Evolutionary conservation across 2,797 vertebrate genomes (phyloP), one percentile per base, ranked within the genome.

Genomic region (Nannoperca obscura): DNA sequence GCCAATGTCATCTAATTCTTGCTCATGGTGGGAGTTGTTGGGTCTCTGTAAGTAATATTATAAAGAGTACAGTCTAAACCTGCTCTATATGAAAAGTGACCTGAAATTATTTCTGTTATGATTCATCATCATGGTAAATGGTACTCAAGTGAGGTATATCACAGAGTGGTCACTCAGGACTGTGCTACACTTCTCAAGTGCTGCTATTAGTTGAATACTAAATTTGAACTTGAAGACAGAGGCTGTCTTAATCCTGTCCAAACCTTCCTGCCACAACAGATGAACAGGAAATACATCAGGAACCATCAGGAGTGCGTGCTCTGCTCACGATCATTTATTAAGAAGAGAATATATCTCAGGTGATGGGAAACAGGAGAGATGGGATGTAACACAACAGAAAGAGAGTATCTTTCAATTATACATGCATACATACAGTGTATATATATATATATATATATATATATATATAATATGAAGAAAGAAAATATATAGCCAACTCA

Each of bases 351-450:
- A 38, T 58, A 60, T 69, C 42, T 3, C 54, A 62, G 22, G 40
- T 62, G 58, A 80, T 54, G 52, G 40, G 19, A 22, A 30, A 27
- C 3, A 6, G 32, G 36, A 60, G 61, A 46, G 19, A 44, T 50
- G 60, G 19, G n/a, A 58, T 66, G 38, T 64, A 65, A 67, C 54
- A 58, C 22, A 57, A 66, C 14, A 68, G 34, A 61, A 55, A 54
- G 7, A 27, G 50, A 38, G 8, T 8, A 44, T 46, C 42, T 55
- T 59, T 13, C 40, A 57, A 15, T 11, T 34, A 55, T 19, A 46
- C 19, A 44, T 46, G 7, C 44, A 40, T 46, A 36, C 7, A 15
- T 14, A 71, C 7, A 27, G 24, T 27, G 24, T 27, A 1, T 27
- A 27, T 27, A 27, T 27, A 27, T 27, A 27, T 27, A 2, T 27